Base-by-base conservation (phyloP, 2,113 vertebrate species). In the Charadrius vociferus region DNA sequence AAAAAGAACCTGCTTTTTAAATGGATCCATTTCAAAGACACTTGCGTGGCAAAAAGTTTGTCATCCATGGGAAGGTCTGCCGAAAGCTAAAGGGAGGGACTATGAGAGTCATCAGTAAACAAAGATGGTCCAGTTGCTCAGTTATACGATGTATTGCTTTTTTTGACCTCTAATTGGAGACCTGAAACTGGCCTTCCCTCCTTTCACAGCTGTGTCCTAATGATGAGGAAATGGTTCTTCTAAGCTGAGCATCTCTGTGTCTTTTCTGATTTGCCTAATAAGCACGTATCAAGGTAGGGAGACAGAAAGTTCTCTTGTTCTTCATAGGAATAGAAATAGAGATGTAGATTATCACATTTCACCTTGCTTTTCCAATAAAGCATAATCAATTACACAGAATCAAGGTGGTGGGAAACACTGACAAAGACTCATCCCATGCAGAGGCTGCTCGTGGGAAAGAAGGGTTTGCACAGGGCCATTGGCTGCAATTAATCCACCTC, bases 1-100 rank as follows among this genome's bases (percentile, higher is more conserved):
- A 86, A 27, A 61, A 93, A 90, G 10, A 80, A 36, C 10, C 52
- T 88, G 32, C 4, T 68, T 86, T 97, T 81, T 62, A 39, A 77
- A 86, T 17, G 2, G 5, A 61, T 29, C 8, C 5, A 23, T 78
- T 93, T 83, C 59, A 55, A 81, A 87, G 41, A 62, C 21, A 30
- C 4, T 65, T 79, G 43, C 26, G 59, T 1, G 3, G 26, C 26
- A 85, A 2, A 45, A 92, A 37, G 3, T 70, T 87, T 75, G 55
- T 75, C 10, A 9, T 9, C 9, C 39, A 37, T 17, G 13, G 36
- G 23, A 85, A 82, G 6, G 12, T 61, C 71, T 49, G 9, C 34
- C 34, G 36, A 70, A 90, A 94, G 56, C 9, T 55, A 67, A 71
- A 72, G 10, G 7, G 8, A 77, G 30, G 73, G 36, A 22, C 3